These are phyloP conservation scores for Maconellicoccus hirsutus DNA, from an alignment of 1,140 invertebrate genomes.

Conservation along the genomic window DNA sequence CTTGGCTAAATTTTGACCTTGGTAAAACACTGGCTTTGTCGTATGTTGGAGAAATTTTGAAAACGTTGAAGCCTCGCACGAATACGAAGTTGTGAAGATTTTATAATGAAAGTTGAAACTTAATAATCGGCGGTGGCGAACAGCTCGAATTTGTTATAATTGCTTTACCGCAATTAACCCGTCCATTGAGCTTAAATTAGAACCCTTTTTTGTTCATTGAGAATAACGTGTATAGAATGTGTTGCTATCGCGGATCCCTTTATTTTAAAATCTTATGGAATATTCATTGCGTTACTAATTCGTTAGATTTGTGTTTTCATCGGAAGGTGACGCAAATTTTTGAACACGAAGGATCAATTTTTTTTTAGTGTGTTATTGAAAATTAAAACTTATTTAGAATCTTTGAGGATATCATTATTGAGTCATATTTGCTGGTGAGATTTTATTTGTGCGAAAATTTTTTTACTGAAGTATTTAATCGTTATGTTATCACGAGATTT, in stretches of 20 bases:
- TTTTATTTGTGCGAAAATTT: too few relatives aligned
- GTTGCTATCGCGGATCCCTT: background rate
- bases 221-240: background rate
- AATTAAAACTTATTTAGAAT: too few relatives aligned
- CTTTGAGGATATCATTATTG: too few relatives aligned
- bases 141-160: conserved; percentile 4
- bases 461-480: too few relatives aligned
- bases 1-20: background rate
- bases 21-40: background rate
- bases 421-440: too few relatives aligned
- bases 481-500: too few relatives aligned
- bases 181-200: background rate
- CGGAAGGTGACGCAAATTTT: too few relatives aligned
- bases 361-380: too few relatives aligned
- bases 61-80: background rate
- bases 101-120: background rate
- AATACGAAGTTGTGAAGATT: background rate
- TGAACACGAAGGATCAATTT: too few relatives aligned
- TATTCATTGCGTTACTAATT: background rate
- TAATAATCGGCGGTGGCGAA: background rate
- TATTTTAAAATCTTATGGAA: background rate
- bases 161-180: conserved; percentile 3
- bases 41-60: background rate
- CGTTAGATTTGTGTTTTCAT: background rate
- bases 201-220: background rate